A percentile compares a stretch with the other conserved stretches of the same genome.
Evolutionary conservation across 37 sponge, comb jelly and placozoan genomes (phyloP).

Genomic region (Mnemiopsis leidyi): DNA sequence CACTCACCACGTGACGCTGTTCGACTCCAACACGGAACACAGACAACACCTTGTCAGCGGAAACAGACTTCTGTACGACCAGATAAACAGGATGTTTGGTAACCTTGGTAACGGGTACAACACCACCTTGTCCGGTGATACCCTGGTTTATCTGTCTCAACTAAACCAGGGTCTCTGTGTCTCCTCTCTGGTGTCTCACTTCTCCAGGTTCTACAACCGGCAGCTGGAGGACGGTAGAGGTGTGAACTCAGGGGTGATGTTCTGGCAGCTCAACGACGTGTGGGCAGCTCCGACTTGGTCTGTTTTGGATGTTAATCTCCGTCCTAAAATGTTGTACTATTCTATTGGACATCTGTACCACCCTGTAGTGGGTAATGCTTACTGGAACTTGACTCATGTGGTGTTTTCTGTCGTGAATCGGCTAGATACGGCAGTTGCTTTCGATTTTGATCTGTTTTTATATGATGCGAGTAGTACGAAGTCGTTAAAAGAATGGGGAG

Average conservation of each 20-base stretch:
- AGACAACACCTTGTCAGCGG: neutral
- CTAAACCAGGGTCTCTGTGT: conserved; percentile 39
- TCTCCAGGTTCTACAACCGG: neutral
- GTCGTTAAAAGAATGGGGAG: neutral
- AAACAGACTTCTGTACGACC: neutral
- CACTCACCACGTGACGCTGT: neutral
- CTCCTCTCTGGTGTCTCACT: neutral
- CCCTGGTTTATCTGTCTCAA: conserved; percentile 48
- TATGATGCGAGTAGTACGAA: conserved; percentile 1
- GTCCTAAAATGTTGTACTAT: conserved; percentile 23
- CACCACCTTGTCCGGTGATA: neutral
- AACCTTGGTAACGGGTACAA: neutral
- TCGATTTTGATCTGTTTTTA: neutral
- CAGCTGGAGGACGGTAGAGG: neutral
- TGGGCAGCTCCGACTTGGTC: conserved; percentile 50
- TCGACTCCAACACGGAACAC: neutral
- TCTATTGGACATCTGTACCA: neutral
- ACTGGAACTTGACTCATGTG: neutral
- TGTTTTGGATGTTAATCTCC: conserved; percentile 1
- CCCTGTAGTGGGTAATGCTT: neutral
- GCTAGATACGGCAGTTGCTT: neutral
- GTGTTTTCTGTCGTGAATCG: neutral
- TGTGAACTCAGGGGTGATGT: neutral
- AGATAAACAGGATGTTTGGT: conserved; percentile 10
- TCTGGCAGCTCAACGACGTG: conserved; percentile 50